Base-by-base conservation (phyloP, 2,797 vertebrate genomes). In the Neopelma chrysocephalum region DNA sequence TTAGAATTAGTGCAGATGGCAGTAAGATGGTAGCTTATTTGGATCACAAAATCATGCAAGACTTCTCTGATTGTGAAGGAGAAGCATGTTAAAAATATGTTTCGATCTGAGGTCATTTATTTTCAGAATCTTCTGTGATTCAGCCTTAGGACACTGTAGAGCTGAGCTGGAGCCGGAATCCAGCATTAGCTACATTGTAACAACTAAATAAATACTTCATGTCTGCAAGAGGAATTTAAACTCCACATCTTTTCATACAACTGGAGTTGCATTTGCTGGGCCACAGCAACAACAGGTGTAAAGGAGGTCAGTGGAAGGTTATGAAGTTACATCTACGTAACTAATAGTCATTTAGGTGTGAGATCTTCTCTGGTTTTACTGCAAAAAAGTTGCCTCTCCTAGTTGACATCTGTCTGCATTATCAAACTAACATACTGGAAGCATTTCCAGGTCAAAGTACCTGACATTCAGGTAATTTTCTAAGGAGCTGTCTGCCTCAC, bases 1-100 rank as follows among this genome's bases (percentile, higher is more conserved):
- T 93, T 91, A 82, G 78, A 85, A 75, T 27, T 85, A 60, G 40
- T 94, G 54, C 90, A 95, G 78, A 85, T 95, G 95, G 91, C 83
- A 87, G 88, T 85, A 80, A 90, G 72, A 93, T 47, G 51, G 68
- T 90, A 89, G 73, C 42, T 88, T 89, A 47, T 60, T 94, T 83
- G 83, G 79, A 93, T 81, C 61, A 90, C 27, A 79, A 89, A 95
- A 92, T 79, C 18, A 11, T 48, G 58, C 53, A 93, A 91, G 68
- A 87, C 62, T 92, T 70, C 89, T 82, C n/a, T 38, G 27, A 80
- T 84, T 96, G 65, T 85, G 87, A 69, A 85, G 54, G 47, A 72
- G 70, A 61, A 87, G 15, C 60, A 17, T 65, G 43, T 73, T 85
- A 82, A 93, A 96, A 96, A 65, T 65, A 62, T 1, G 14, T 57